Percentiles rank a stretch among this genome's conserved stretches.
phyloP scores from a whole-genome alignment of 2,888 invertebrate genomes.

The Drosophila cognata region DNA sequence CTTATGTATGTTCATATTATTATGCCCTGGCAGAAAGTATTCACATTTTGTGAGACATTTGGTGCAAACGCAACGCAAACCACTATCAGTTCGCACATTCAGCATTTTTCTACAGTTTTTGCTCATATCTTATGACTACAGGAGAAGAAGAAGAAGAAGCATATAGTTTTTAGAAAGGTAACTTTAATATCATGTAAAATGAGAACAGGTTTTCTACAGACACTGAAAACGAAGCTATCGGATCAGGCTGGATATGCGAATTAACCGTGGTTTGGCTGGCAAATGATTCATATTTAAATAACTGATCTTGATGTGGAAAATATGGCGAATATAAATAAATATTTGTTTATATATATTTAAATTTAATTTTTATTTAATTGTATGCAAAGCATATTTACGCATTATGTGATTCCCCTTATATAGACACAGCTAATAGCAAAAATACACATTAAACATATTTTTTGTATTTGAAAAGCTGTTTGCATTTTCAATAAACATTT shows the following conservation, averaged over 20 bases:
- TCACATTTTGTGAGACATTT: neutral
- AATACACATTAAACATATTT: neutral
- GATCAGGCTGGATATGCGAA: neutral
- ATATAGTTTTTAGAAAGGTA: neutral
- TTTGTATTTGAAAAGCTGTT: neutral
- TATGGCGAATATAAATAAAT: neutral
- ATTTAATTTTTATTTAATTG: neutral
- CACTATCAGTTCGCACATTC: neutral
- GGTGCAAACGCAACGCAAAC: neutral
- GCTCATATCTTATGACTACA: neutral
- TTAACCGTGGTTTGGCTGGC: neutral
- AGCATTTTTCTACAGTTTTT: neutral
- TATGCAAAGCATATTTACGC: neutral
- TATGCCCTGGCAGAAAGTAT: conserved; percentile 10
- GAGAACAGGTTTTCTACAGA: neutral
- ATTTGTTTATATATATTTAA: neutral
- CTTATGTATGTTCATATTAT: conserved; percentile 10
- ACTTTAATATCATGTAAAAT: neutral
- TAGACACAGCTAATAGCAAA: neutral
- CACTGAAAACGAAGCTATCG: too few relatives aligned
- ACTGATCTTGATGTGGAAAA: neutral
- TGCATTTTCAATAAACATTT: neutral
- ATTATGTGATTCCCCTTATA: neutral
- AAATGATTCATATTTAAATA: neutral
- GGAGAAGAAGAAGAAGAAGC: too few relatives aligned